Base-by-base conservation (phyloP, 1,140 invertebrate species). In the Cydia strobilella region DNA sequence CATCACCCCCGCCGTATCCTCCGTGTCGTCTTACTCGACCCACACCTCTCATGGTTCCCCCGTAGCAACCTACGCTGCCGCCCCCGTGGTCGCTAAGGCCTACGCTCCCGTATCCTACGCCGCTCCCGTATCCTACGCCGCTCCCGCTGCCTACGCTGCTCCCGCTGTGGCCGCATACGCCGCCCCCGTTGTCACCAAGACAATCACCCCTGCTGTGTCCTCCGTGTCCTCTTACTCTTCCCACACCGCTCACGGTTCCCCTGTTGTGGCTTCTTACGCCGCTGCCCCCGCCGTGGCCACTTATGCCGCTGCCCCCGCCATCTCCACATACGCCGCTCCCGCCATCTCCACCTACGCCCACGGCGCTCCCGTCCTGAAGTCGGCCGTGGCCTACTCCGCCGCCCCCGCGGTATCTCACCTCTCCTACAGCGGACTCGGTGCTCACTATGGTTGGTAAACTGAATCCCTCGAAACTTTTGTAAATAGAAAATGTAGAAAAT, bases 11-110 rank as follows among this genome's bases (percentile, higher is more conserved):
- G 27, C 85, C 9, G 81, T 84, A 6, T 59, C 71, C 13, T 72
- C 71, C 62, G 73, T 73, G 65, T 74, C 76, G 69, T 83, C 87
- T 5, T 87, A 83, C 80, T 82, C 84, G 7, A 82, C 84, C 15
- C 81, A 83, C 51, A 84, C 83, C 73, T 73, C 84, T 1, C 84
- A 83, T 75, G 80, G 72, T 3, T 51, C 79, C 62, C 78, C 84
- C 62, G 73, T 72, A 5, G 79, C 27, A 63, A 59, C 76, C 10
- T 80, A 80, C 69, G 72, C 77, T 74, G 51, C 78, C 72, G 75
- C 80, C 39, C 80, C 84, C 12, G 48, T 76, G 1, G 39, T 75
- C 18, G 65, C 74, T 25, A 59, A 66, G 18, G 23, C 18, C 48
- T 5, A 18, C 27, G 65, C 65, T 39, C 25, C n/a, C 71, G n/a